Conservation (phyloP, 2,113 vertebrate genomes). For the Meles meles region DNA sequence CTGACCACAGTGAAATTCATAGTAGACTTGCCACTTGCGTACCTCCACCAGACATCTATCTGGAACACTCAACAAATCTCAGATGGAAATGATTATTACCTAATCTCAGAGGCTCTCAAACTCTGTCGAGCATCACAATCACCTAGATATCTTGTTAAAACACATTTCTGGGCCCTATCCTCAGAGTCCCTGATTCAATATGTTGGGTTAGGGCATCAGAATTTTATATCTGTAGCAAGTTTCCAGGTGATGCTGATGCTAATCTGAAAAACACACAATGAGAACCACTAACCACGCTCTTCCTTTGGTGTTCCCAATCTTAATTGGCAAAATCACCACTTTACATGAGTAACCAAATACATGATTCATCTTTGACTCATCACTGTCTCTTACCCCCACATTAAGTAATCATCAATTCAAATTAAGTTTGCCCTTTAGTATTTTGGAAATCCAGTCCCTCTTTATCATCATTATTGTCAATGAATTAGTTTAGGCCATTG, state of each 20-base stretch:
- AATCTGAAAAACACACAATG: background rate
- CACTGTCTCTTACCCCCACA: accelerated
- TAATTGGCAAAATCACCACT: background rate
- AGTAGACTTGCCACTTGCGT: background rate
- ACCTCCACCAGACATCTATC: background rate
- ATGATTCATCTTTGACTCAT: background rate
- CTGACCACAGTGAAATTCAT: background rate
- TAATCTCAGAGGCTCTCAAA: background rate
- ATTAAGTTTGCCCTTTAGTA: background rate
- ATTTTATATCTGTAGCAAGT: background rate
- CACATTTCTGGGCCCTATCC: too few relatives aligned
- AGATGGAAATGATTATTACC: background rate
- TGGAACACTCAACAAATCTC: background rate
- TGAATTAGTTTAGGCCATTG: background rate
- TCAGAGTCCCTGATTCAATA: background rate
- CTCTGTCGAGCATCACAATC: background rate
- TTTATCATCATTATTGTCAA: background rate
- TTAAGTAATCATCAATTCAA: background rate
- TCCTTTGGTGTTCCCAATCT: background rate
- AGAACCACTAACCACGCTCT: background rate
- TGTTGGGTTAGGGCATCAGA: background rate
- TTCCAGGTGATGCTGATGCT: background rate
- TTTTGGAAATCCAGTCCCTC: background rate
- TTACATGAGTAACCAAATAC: background rate
- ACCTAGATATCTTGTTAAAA: background rate